Percentiles rank a stretch among this genome's conserved stretches.
Conservation (phyloP, 2,113 vertebrate species). For the Xenopus borealis region DNA sequence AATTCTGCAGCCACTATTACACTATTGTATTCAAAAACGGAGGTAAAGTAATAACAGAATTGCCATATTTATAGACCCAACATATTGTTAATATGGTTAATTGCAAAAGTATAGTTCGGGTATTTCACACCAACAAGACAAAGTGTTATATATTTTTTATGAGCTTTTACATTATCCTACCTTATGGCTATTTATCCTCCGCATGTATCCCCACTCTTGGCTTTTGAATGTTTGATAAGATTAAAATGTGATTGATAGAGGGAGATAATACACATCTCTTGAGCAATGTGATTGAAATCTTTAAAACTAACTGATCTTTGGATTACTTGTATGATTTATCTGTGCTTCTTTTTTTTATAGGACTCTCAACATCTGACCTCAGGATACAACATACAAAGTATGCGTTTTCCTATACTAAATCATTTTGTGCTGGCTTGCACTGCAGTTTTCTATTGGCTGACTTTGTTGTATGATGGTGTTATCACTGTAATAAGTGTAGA, state of each 20-base stretch:
- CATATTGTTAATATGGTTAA: too few relatives aligned
- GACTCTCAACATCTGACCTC: constrained; percentile 88
- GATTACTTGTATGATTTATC: constrained; percentile 58
- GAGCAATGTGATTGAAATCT: constrained; percentile 37
- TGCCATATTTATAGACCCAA: too few relatives aligned
- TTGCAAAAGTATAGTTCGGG: neutral
- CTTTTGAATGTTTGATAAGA: constrained; percentile 37
- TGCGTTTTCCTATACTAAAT: constrained; percentile 60
- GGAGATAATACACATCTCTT: constrained; percentile 23
- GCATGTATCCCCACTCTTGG: constrained; percentile 17
- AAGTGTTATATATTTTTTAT: constrained; percentile 10
- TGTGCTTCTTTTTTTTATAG: constrained; percentile 69
- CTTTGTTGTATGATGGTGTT: neutral
- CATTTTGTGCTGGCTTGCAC: constrained; percentile 29
- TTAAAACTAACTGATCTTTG: constrained; percentile 34
- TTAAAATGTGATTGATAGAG: constrained; percentile 43
- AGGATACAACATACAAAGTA: constrained; percentile 91
- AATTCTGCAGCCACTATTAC: too few relatives aligned
- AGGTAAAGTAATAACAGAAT: too few relatives aligned
- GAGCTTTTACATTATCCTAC: constrained; percentile 14
- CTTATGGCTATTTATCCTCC: constrained; percentile 27
- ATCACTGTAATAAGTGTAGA: too few relatives aligned
- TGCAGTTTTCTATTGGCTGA: neutral
- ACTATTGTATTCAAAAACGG: too few relatives aligned
- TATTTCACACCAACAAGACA: neutral